Percentiles rank a stretch among this genome's conserved stretches.
phyloP scores from a whole-genome alignment of 2,113 vertebrate species.

The Prunella fulvescens region DNA sequence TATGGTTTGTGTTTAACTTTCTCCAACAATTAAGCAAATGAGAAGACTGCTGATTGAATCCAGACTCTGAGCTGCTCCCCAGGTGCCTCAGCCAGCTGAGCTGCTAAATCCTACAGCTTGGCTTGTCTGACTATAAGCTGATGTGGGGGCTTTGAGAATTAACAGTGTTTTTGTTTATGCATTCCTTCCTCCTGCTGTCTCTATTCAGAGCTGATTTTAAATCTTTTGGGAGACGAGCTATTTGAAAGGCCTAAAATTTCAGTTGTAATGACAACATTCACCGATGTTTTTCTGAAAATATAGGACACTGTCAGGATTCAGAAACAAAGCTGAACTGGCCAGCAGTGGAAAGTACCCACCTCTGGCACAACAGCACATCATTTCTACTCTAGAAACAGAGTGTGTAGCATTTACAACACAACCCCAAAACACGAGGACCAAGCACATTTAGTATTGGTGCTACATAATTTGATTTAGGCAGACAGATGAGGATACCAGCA shows the following conservation, averaged over 20 bases:
- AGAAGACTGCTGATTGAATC: constrained; percentile 47
- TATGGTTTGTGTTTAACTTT: constrained; percentile 55
- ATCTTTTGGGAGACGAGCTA: neutral
- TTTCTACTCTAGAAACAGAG: neutral
- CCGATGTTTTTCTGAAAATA: constrained; percentile 2
- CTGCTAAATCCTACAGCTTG: constrained; percentile 60
- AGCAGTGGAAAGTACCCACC: neutral
- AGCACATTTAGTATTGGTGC: neutral
- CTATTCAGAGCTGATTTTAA: constrained; percentile 14
- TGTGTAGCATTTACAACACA: neutral
- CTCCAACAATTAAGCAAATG: constrained; percentile 59
- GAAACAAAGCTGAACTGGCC: neutral
- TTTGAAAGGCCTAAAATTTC: constrained; percentile 16
- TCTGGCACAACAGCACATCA: neutral
- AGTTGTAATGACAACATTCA: neutral
- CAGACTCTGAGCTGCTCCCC: constrained; percentile 35
- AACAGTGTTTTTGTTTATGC: constrained; percentile 53
- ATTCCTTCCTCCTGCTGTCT: constrained; percentile 43
- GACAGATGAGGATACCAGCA: neutral
- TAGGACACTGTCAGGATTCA: neutral
- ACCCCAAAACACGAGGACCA: neutral
- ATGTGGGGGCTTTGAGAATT: constrained; percentile 57
- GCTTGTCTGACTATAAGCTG: constrained; percentile 48
- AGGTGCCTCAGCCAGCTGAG: constrained; percentile 63
- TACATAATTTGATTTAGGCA: neutral